Conservation (phyloP, 1,140 invertebrate species). For the Drosophila ercepeae region DNA sequence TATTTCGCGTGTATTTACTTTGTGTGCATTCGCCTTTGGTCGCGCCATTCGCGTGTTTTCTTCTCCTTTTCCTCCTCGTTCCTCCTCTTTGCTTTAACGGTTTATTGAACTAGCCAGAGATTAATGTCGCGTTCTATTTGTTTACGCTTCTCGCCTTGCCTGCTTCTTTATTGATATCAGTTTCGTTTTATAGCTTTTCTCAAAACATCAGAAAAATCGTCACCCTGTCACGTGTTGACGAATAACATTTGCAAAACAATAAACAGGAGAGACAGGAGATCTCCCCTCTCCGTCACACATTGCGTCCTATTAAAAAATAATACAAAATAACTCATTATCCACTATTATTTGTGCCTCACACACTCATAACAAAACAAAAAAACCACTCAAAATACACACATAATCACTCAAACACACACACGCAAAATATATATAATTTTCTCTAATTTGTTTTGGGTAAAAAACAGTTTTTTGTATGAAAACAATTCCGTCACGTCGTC, state of each 20-base stretch:
- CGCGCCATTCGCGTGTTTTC: conserved; percentile 69
- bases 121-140: conserved; percentile 23
- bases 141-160: conserved; percentile 21
- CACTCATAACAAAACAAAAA: background rate
- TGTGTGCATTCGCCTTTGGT: conserved; percentile 71
- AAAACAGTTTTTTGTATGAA: conserved; percentile 58
- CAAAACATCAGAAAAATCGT: conserved; percentile 7
- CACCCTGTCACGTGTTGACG: conserved; percentile 53
- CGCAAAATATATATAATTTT: conserved; percentile 43
- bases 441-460: conserved; percentile 49
- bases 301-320: conserved; percentile 51
- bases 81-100: conserved; percentile 22
- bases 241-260: conserved; percentile 37
- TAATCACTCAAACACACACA: background rate
- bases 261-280: background rate
- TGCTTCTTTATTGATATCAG: conserved; percentile 49
- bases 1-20: conserved; percentile 62
- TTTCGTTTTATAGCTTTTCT: conserved; percentile 45
- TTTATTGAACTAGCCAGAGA: conserved; percentile 52
- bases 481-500: conserved; percentile 79
- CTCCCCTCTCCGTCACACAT: conserved; percentile 40
- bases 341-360: conserved; percentile 3
- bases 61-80: conserved; percentile 36
- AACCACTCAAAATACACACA: background rate
- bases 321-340: conserved; percentile 23